Evolutionary conservation across 2,113 vertebrate genomes (phyloP), one percentile per base, ranked within the genome.

Genomic region (Bagarius yarrelli): DNA sequence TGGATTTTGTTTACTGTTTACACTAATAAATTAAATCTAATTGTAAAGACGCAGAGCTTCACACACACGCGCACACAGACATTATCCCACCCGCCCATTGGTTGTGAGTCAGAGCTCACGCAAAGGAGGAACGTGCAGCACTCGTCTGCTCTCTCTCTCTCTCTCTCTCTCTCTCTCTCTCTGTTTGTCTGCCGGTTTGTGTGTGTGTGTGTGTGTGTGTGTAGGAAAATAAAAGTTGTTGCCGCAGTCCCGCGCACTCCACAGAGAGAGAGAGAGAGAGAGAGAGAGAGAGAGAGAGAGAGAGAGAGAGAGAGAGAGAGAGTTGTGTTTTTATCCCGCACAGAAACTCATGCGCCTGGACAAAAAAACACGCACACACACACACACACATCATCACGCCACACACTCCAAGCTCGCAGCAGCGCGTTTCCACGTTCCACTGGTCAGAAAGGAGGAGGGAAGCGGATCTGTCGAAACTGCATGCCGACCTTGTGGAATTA

Each of bases 81-180:
- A 76, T 61, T 63, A 70, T 61, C 84, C 79, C 86, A 64, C 85
- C 72, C 87, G 55, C 87, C 79, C 84, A 60, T 89, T 63, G 82
- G 87, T 88, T 89, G 88, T 87, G 88, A 87, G 88, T 87, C 85
- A 83, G 84, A 89, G 89, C 90, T 91, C 85, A 87, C 86, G 89
- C 18, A 88, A 88, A 82, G 86, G 72, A 81, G 87, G 86, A 86
- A 83, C 91, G 89, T 90, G 90, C 89, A 85, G 90, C 92, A 88
- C 88, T 92, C 87, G 13, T 75, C 73, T 40, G 12, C 89, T 88
- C 90, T 92, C 90, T 91, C 86, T 52, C 70, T 72, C 69, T 52
- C 47, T 72, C 40, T 72, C 70, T 73, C 40, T 72, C 50, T 55
- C 21, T 34, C 30, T 34, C 80, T 84, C 76, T 85, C 83, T 88